phyloP scores from a whole-genome alignment of 2,797 vertebrate genomes.

The Petrocephalus sullivani region DNA sequence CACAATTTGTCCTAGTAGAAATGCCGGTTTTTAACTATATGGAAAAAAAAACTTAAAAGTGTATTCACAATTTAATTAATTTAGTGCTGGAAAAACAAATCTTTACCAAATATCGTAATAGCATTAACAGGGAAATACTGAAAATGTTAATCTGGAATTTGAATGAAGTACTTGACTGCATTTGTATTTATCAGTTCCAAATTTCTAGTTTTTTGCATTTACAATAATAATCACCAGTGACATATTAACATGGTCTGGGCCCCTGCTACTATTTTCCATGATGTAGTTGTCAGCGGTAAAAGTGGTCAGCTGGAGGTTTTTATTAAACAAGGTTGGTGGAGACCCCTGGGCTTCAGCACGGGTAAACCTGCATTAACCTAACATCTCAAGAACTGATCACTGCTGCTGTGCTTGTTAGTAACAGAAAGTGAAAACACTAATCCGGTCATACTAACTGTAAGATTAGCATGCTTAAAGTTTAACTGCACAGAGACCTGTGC shows the following conservation, averaged over 20 bases:
- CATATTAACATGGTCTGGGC: not conserved
- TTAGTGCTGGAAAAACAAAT: not conserved
- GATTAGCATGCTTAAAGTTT: not conserved
- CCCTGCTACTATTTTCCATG: not conserved
- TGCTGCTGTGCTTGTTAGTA: not conserved
- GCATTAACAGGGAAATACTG: not conserved
- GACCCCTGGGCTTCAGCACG: not conserved
- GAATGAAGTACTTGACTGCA: not conserved
- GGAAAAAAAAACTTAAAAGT: not conserved
- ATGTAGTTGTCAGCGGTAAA: not conserved
- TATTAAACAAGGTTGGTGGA: not conserved
- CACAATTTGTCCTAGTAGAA: not conserved
- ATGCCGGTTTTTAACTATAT: not conserved
- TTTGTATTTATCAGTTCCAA: not conserved
- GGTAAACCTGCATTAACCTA: not conserved
- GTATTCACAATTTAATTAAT: not conserved
- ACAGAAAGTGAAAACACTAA: not conserved
- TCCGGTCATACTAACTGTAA: not conserved
- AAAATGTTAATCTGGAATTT: not conserved
- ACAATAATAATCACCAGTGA: not conserved
- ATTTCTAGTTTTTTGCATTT: not conserved
- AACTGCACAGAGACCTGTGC: not conserved
- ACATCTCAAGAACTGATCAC: not conserved
- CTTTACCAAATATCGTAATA: not conserved
- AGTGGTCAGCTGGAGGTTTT: not conserved